Percentiles rank a stretch among this genome's conserved stretches.
Evolutionary conservation across 2,113 vertebrate genomes (phyloP).

Genomic region (Nipponia nippon): DNA sequence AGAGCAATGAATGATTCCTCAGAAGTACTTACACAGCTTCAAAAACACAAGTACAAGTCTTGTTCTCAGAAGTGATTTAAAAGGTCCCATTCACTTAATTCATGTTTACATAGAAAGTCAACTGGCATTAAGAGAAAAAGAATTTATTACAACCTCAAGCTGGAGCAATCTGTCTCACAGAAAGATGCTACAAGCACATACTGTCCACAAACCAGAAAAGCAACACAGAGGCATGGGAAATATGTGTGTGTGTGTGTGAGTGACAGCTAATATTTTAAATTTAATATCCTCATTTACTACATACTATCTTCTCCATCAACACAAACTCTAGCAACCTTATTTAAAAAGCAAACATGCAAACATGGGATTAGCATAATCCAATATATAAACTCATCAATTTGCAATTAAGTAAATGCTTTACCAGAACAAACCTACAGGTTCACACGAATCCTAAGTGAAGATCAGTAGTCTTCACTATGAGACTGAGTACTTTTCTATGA

Average conservation of each 20-base stretch:
- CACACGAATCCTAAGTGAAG: not conserved
- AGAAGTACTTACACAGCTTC: not conserved
- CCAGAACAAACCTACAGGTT: not conserved
- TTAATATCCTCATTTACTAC: not conserved
- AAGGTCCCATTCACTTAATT: not conserved
- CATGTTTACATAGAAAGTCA: not conserved
- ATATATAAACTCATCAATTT: not conserved
- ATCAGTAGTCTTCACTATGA: not conserved
- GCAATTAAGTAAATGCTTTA: not conserved
- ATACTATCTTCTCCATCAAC: not conserved
- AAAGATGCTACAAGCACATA: not conserved
- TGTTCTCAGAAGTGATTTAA: not conserved
- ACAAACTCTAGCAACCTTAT: not conserved
- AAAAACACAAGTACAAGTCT: not conserved
- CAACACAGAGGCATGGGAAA: not conserved
- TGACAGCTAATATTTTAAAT: not conserved
- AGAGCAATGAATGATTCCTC: not conserved
- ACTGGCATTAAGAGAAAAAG: not conserved
- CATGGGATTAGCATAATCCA: not conserved
- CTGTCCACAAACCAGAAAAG: not conserved
- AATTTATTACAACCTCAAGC: not conserved
- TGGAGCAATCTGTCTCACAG: not conserved
- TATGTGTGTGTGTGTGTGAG: fast-evolving
- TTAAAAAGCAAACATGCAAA: not conserved
- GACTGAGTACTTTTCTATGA: not conserved